These are phyloP conservation scores for Ascidia mentula DNA, from an alignment of 23 tunicate genomes.

Conservation along the genomic window DNA sequence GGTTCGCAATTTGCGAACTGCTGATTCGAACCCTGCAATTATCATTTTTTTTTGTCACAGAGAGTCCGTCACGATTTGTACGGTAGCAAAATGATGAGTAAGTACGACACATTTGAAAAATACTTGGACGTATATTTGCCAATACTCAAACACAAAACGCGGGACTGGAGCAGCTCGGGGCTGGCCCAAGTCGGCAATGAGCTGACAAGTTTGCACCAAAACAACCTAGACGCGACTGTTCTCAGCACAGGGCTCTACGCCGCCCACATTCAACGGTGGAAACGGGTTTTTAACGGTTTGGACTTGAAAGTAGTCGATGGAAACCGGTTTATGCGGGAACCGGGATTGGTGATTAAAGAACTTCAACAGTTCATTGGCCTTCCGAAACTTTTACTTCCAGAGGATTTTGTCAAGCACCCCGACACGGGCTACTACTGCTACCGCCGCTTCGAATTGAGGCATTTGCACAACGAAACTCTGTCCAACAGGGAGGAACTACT, in stretches of 20 bases:
- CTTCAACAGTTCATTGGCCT: constrained; percentile 39
- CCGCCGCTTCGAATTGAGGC: constrained; percentile 3
- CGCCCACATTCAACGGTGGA: constrained; percentile 31
- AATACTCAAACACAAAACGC: background rate
- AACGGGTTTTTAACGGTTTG: background rate
- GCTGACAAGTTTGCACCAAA: background rate
- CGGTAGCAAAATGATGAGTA: background rate
- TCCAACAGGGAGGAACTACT: background rate
- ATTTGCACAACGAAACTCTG: constrained; percentile 14
- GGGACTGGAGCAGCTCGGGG: background rate
- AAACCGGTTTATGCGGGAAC: constrained; percentile 15
- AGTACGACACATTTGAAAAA: constrained; percentile 24
- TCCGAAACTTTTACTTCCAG: constrained; percentile 31
- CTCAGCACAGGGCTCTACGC: constrained; percentile 20
- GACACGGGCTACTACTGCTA: constrained; percentile 50
- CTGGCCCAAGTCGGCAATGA: background rate
- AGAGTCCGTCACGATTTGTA: constrained; percentile 14
- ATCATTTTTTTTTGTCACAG: background rate
- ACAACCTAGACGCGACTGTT: background rate
- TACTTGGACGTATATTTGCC: constrained; percentile 33
- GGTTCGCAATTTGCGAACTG: too few species aligned
- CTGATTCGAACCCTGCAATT: too few species aligned
- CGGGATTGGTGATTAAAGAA: constrained; percentile 35
- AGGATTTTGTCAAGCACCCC: constrained; percentile 51
- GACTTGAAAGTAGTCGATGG: constrained; percentile 38